Percentiles rank a stretch among this genome's conserved stretches.
Conservation (phyloP, 2,888 invertebrate species). For the Agapostemon virescens region DNA sequence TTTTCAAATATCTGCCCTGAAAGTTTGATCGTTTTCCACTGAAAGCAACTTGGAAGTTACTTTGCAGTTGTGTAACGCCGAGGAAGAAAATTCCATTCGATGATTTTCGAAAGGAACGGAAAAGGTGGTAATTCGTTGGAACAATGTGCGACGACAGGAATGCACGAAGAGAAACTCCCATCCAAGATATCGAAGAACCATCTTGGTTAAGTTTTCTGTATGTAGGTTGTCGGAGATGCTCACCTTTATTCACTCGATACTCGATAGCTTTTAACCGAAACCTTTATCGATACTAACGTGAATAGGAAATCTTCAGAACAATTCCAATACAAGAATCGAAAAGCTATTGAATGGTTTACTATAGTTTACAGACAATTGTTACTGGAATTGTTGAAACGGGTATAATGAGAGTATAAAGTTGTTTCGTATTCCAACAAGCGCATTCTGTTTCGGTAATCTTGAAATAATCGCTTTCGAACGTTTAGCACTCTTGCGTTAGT, state of each 20-base stretch:
- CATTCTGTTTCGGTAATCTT: too few species aligned
- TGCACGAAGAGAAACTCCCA: not conserved
- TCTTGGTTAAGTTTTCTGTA: slow-evolving; percentile 5
- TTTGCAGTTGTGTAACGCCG: not conserved
- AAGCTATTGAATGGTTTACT: not conserved
- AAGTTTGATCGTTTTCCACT: not conserved
- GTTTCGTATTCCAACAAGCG: not conserved
- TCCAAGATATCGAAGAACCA: not conserved
- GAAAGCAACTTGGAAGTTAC: not conserved
- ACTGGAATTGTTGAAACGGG: not conserved
- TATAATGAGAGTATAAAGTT: not conserved
- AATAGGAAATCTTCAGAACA: not conserved
- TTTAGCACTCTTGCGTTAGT: too few species aligned
- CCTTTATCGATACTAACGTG: not conserved
- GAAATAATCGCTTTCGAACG: too few species aligned
- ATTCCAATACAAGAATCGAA: not conserved
- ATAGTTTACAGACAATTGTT: not conserved
- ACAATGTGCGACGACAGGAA: not conserved
- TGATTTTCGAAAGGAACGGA: not conserved
- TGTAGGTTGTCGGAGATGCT: not conserved
- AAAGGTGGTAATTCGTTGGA: not conserved
- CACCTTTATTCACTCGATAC: not conserved
- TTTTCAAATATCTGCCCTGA: not conserved
- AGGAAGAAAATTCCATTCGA: not conserved
- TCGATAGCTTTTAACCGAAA: not conserved